phyloP scores from a whole-genome alignment of 2,888 invertebrate genomes.

The Drosophila nigricruria region DNA sequence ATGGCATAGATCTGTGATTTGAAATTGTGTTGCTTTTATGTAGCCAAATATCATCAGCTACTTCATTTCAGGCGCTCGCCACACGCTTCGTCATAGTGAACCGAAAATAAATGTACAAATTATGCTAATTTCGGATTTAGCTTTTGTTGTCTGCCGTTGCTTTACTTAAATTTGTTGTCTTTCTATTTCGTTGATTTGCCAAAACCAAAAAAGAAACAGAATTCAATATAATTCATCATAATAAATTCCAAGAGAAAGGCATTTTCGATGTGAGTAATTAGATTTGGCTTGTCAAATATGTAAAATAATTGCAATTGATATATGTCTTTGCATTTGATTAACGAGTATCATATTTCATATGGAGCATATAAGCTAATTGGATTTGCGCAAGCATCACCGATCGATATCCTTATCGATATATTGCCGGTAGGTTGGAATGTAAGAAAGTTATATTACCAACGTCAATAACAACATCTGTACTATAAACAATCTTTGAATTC shows the following conservation, averaged over 20 bases:
- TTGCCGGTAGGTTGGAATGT: background rate
- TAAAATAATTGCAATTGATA: slow-evolving; percentile 26
- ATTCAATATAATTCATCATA: slow-evolving; percentile 23
- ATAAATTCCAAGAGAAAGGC: slow-evolving; percentile 49
- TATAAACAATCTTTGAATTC: background rate
- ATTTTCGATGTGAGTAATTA: slow-evolving; percentile 42
- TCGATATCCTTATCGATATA: background rate
- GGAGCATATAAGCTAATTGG: background rate
- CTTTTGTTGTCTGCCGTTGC: slow-evolving; percentile 48
- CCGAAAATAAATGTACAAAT: slow-evolving; percentile 71
- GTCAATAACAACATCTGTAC: background rate
- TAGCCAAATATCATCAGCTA: slow-evolving; percentile 42
- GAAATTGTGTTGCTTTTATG: slow-evolving; percentile 22
- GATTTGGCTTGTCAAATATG: slow-evolving; percentile 34
- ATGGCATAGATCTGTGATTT: slow-evolving; percentile 24
- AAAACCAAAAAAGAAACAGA: slow-evolving; percentile 12
- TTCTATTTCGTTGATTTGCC: slow-evolving; percentile 10
- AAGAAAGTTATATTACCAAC: background rate
- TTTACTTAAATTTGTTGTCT: slow-evolving; percentile 13
- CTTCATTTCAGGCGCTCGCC: slow-evolving; percentile 39
- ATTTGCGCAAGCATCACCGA: no score
- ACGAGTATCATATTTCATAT: background rate
- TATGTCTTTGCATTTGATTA: slow-evolving; percentile 28
- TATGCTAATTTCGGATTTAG: slow-evolving; percentile 65
- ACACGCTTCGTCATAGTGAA: slow-evolving; percentile 44